A percentile compares a stretch with the other conserved stretches of the same genome.
phyloP scores from a whole-genome alignment of 2,113 vertebrate genomes.

The Carassius gibelio region DNA sequence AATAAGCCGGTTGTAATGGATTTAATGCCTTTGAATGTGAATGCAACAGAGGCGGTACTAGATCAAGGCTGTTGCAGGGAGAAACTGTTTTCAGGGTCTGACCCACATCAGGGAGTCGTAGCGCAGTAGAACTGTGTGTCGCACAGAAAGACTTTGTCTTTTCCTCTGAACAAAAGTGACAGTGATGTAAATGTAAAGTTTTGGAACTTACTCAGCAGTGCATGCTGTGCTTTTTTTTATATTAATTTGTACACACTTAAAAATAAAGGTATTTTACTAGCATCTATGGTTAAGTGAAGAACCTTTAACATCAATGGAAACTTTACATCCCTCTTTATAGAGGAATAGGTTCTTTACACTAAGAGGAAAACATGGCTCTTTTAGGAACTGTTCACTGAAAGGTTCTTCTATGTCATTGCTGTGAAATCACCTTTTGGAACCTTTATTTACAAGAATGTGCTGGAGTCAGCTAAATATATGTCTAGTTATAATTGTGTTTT shows the following conservation, averaged over 20 bases:
- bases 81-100: slow-evolving; percentile 21
- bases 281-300: neutral
- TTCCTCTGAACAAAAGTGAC: neutral
- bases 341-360: no score
- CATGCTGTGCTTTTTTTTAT: slow-evolving; percentile 5
- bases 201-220: neutral
- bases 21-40: slow-evolving; percentile 3
- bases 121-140: neutral
- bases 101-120: slow-evolving; percentile 25
- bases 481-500: neutral
- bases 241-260: neutral
- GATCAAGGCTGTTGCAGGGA: slow-evolving; percentile 10
- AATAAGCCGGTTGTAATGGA: slow-evolving; percentile 19
- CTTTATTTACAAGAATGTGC: neutral
- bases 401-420: neutral
- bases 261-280: neutral
- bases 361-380: neutral
- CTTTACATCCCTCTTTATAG: neutral
- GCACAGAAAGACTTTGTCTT: neutral
- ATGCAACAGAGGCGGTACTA: slow-evolving; percentile 16
- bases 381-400: neutral
- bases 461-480: neutral
- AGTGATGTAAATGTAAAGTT: neutral
- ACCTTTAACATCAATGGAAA: neutral
- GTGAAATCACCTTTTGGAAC: neutral